Evolutionary conservation across 2,888 invertebrate species (phyloP).

Genomic region (Chaetoderma sp.): DNA sequence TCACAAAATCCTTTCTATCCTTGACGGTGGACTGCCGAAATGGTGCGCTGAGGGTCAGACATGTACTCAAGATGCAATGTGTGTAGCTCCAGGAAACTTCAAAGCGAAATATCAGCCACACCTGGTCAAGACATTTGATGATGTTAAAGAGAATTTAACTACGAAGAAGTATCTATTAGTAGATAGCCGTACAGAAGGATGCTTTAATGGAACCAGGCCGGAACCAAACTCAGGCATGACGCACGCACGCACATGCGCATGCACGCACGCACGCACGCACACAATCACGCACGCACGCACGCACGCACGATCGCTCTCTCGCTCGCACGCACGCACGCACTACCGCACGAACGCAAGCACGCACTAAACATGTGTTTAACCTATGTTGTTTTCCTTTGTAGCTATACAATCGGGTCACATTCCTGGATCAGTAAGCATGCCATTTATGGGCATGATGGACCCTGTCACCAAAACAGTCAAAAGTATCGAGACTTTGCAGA

Average conservation of each 20-base stretch:
- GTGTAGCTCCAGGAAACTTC: conserved; percentile 37
- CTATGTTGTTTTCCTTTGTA: conserved; percentile 31
- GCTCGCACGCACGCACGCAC: too few species aligned
- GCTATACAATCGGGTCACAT: conserved; percentile 63
- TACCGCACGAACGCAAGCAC: too few species aligned
- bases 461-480: conserved; percentile 45
- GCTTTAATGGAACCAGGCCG: conserved; percentile 58
- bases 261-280: too few species aligned
- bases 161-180: conserved; percentile 45
- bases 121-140: conserved; percentile 54
- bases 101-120: conserved; percentile 40
- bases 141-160: conserved; percentile 51
- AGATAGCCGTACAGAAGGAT: conserved; percentile 58
- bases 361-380: too few species aligned
- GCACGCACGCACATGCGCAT: too few species aligned
- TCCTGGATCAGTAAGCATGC: conserved; percentile 51
- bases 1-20: conserved; percentile 53
- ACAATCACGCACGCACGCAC: too few species aligned
- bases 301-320: too few species aligned
- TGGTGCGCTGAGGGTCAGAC: conserved; percentile 49
- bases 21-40: conserved; percentile 59
- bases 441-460: conserved; percentile 48
- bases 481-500: conserved; percentile 45
- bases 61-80: conserved; percentile 32
- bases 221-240: conserved; percentile 65